phyloP scores from a whole-genome alignment of 1,140 invertebrate species.

The Drosophila arawakana region DNA sequence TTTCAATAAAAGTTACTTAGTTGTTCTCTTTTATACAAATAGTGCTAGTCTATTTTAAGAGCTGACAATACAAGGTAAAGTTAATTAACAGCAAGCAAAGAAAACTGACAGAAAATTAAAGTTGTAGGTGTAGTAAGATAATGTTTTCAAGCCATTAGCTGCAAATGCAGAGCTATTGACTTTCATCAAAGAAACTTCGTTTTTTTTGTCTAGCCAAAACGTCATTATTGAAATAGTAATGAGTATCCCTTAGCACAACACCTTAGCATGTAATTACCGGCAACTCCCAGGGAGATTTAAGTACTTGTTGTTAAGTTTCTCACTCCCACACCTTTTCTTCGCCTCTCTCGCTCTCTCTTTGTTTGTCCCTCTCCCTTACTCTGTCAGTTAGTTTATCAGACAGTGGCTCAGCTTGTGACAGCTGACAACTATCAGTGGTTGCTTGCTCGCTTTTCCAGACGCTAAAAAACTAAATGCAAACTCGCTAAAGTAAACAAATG shows the following conservation, averaged over 20 bases:
- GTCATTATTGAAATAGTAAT: conserved; percentile 8
- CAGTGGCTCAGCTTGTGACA: conserved; percentile 59
- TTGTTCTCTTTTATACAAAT: no score
- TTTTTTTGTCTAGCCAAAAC: neutral
- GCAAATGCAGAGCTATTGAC: neutral
- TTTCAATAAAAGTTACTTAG: no score
- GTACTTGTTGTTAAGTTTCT: conserved; percentile 23
- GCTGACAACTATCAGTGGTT: conserved; percentile 65
- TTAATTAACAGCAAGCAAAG: no score
- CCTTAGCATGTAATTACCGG: conserved; percentile 40
- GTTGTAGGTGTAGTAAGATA: neutral
- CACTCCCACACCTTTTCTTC: neutral
- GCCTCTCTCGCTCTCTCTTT: neutral
- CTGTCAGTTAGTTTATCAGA: conserved; percentile 34
- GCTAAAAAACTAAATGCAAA: conserved; percentile 50
- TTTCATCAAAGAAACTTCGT: neutral
- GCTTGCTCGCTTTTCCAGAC: conserved; percentile 33
- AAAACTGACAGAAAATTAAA: neutral
- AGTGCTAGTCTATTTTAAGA: no score
- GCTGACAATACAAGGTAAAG: no score
- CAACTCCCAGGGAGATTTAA: conserved; percentile 38
- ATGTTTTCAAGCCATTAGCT: neutral
- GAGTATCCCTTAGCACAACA: conserved; percentile 21
- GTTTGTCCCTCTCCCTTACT: neutral
- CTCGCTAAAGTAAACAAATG: conserved; percentile 64